Percentiles rank a stretch among this genome's conserved stretches.
phyloP scores from a whole-genome alignment of 2,888 invertebrate species.

The Creontiades dilutus region DNA sequence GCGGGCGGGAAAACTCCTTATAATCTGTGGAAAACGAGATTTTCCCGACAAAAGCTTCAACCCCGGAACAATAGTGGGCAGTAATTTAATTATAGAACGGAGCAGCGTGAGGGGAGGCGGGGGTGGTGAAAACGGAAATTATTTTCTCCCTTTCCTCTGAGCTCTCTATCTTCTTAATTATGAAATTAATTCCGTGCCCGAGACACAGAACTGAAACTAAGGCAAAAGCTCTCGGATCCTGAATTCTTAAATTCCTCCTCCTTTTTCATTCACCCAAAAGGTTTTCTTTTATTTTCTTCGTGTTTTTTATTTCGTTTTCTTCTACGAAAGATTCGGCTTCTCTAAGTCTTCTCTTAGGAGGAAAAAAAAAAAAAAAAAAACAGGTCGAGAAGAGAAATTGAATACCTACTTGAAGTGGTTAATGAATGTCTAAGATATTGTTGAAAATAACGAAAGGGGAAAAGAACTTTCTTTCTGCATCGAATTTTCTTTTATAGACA shows the following conservation, averaged over 20 bases:
- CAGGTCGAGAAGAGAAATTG: constrained; percentile 13
- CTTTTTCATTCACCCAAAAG: neutral
- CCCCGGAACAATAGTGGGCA: constrained; percentile 11
- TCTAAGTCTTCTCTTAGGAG: neutral
- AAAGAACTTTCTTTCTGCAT: too few species aligned
- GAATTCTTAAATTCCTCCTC: neutral
- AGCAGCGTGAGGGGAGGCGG: neutral
- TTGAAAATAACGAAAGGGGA: neutral
- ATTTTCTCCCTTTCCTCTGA: neutral
- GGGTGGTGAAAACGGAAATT: neutral
- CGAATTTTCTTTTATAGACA: too few species aligned
- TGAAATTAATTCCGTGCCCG: constrained; percentile 39
- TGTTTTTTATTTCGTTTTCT: too few species aligned
- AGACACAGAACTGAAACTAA: constrained; percentile 32
- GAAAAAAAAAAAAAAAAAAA: neutral
- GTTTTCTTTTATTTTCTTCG: neutral
- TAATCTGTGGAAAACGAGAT: neutral
- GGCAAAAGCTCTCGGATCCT: constrained; percentile 21
- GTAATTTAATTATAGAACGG: constrained; percentile 8
- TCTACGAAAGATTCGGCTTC: neutral
- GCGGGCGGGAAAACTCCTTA: neutral
- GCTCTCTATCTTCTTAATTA: constrained; percentile 6
- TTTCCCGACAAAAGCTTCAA: constrained; percentile 23
- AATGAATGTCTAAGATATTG: constrained; percentile 30
- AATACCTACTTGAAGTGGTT: constrained; percentile 15